Percentiles rank a stretch among this genome's conserved stretches.
phyloP scores from a whole-genome alignment of 2,113 vertebrate species.

The Sitta europaea region DNA sequence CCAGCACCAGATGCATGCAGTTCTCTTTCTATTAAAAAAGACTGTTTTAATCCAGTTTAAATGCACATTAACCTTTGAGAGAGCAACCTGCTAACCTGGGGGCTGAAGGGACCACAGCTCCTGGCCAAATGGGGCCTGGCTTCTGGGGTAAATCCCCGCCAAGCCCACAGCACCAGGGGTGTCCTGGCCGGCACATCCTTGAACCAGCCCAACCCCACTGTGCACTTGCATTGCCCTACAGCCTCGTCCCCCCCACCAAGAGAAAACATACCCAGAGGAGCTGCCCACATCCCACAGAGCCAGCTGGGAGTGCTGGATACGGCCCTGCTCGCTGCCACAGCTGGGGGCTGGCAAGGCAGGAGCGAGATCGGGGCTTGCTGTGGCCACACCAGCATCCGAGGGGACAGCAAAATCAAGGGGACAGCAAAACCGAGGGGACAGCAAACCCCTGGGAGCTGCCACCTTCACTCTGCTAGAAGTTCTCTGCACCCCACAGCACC shows the following conservation, averaged over 20 bases:
- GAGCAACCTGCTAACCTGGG: background rate
- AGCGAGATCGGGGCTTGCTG: fast-evolving
- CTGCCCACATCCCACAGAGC: background rate
- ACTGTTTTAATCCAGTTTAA: background rate
- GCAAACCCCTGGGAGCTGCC: background rate
- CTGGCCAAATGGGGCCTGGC: too few relatives aligned
- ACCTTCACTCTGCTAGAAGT: background rate
- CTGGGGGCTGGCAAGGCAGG: background rate
- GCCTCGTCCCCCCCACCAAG: background rate
- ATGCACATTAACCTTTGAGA: background rate
- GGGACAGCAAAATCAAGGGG: background rate
- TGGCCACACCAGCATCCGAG: background rate
- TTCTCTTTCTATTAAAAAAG: background rate
- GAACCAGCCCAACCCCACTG: background rate
- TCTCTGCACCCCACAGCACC: background rate
- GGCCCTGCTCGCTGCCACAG: background rate
- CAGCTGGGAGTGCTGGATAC: background rate
- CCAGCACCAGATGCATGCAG: background rate
- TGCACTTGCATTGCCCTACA: fast-evolving
- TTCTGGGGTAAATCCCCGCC: background rate
- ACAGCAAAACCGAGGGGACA: too few relatives aligned
- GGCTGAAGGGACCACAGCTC: background rate
- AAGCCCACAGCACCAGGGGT: background rate
- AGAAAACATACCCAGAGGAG: background rate
- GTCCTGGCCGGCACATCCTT: background rate